phyloP scores from a whole-genome alignment of 2,113 vertebrate genomes.

The Corythornis cristatus region DNA sequence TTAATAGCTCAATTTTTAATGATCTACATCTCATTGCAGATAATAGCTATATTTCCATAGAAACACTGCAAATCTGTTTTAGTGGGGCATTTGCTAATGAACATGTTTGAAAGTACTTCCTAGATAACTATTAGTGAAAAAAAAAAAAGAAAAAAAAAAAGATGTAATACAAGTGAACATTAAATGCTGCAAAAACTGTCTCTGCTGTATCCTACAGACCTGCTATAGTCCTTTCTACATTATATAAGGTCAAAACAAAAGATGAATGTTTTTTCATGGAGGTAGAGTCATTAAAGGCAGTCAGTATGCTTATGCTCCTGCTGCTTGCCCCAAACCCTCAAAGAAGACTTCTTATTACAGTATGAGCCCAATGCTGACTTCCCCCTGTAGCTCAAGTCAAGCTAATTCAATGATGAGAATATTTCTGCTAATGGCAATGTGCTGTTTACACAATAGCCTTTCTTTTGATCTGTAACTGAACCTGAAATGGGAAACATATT shows the following conservation, averaged over 20 bases:
- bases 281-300: constrained; percentile 14
- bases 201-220: constrained; percentile 16
- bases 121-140: constrained; percentile 9
- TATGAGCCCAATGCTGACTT: constrained; percentile 39
- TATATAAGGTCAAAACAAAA: constrained; percentile 28
- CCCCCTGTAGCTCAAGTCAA: constrained; percentile 57
- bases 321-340: not conserved
- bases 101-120: constrained; percentile 46
- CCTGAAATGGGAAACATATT: constrained; percentile 71
- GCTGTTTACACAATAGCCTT: constrained; percentile 71
- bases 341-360: constrained; percentile 11
- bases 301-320: constrained; percentile 10
- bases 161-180: not conserved
- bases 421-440: constrained; percentile 69
- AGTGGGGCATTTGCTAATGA: constrained; percentile 51
- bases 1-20: constrained; percentile 36
- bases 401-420: constrained; percentile 75
- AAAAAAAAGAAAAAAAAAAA: constrained; percentile 7
- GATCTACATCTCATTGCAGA: constrained; percentile 35
- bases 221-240: not conserved
- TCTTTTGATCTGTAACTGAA: constrained; percentile 72
- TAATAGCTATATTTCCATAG: constrained; percentile 53
- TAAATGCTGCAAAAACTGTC: constrained; percentile 29
- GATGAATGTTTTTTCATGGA: not conserved
- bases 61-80: constrained; percentile 51